Conservation (phyloP, 2,888 invertebrate species). For the Lasioglossum malachurum region DNA sequence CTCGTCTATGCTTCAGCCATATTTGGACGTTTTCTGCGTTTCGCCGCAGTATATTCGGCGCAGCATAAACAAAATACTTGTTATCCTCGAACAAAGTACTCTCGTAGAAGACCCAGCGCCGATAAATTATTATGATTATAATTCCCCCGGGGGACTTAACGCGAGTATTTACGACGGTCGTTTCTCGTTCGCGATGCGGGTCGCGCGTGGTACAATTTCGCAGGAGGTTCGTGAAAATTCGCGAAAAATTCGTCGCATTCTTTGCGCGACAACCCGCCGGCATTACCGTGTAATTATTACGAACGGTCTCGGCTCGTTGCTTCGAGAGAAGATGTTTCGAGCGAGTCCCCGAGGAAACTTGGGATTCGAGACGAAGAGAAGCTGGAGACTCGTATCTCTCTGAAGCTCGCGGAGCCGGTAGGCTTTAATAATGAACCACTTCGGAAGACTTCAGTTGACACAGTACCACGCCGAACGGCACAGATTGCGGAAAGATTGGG, state of each 20-base stretch:
- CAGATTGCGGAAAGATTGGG: slow-evolving; percentile 16
- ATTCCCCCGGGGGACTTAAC: background rate
- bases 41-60: background rate
- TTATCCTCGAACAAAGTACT: background rate
- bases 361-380: background rate
- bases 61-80: background rate
- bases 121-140: background rate
- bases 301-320: background rate
- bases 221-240: background rate
- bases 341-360: background rate
- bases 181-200: background rate
- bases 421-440: slow-evolving; percentile 20
- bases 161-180: slow-evolving; percentile 1
- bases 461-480: slow-evolving; percentile 8
- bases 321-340: background rate
- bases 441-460: slow-evolving; percentile 2
- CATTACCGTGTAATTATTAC: slow-evolving; percentile 9
- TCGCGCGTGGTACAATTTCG: background rate
- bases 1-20: background rate
- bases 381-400: background rate
- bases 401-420: background rate
- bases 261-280: background rate
- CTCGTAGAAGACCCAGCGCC: background rate
- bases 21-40: background rate
- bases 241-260: background rate